A percentile compares a stretch with the other conserved stretches of the same genome.
These are phyloP conservation scores for Arctocebus calabarensis DNA, from an alignment of 2,797 vertebrate genomes.

Conservation along the genomic window DNA sequence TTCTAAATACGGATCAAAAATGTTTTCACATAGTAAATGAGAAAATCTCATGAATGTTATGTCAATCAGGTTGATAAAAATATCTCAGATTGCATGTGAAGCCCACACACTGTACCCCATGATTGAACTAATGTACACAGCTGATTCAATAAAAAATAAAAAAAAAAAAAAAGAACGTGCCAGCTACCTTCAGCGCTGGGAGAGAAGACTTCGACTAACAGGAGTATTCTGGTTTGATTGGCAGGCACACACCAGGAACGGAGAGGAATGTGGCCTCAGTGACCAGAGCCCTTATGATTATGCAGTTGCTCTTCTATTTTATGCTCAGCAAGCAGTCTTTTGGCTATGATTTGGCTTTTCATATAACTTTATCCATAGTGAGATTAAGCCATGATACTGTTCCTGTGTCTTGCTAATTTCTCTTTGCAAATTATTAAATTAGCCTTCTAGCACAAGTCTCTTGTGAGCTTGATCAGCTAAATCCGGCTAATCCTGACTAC, in stretches of 20 bases:
- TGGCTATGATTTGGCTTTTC: conserved; percentile 48
- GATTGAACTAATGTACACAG: no score
- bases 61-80: no score
- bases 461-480: background rate
- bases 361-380: conserved; percentile 50
- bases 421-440: conserved; percentile 46
- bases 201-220: background rate
- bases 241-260: background rate
- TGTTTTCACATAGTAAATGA: no score
- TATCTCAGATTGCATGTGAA: no score
- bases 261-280: background rate
- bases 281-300: background rate
- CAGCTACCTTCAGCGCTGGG: no score
- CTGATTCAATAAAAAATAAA: no score
- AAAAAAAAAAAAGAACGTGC: no score
- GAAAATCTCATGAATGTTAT: no score
- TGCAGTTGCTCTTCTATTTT: background rate
- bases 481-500: background rate
- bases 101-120: no score
- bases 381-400: background rate
- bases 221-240: background rate
- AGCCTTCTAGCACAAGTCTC: background rate
- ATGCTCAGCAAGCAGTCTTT: background rate
- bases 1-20: no score
- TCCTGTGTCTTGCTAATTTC: conserved; percentile 5